Evolutionary conservation across 2,797 vertebrate genomes (phyloP), one percentile per base, ranked within the genome.

Genomic region (Enteromius treurensis): DNA sequence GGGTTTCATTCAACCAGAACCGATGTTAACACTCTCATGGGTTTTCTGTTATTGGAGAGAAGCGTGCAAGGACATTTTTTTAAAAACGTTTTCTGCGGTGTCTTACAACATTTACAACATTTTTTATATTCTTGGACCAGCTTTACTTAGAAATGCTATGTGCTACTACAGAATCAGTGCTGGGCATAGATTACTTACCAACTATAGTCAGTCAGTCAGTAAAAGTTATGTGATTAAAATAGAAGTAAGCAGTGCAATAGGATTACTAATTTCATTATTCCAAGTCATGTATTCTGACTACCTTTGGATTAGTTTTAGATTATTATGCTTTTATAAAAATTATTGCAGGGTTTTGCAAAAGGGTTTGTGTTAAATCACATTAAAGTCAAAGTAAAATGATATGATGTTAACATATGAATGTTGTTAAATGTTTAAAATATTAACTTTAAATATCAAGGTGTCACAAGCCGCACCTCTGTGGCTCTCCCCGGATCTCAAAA

Each of bases 1-100:
- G 40, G 15, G 55, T 8, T 77, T 77, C 19, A 77, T 77, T 64
- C 17, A 47, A 47, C n/a, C 62, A 58, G 55, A 77, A 62, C 15
- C 23, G 10, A 37, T 77, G 55, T 77, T 58, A 62, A 19, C 58
- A 47, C 55, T 40, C 75, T 42, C 60, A 19, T 65, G 29, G 40
- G 15, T 15, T 32, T 29, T 32, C 17, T 65, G 17, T 32, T 64
- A 29, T 47, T 23, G 17, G 9, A 58, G 32, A 76, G 19, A 49
- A 10, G 26, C 13, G 3, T 49, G 26, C 4, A 19, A 51, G 17
- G n/a, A 64, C 49, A 34, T 49, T 26, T 14, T 37, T 5, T 76
- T 37, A n/a, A 26, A 26, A 26, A 55, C 8, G 2, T 21, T 67
- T 37, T 37, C 34, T 67, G 26, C 29, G 17, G 60, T 64, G 29